A percentile compares a stretch with the other conserved stretches of the same genome.
Evolutionary conservation across 2,113 vertebrate genomes (phyloP).

Genomic region (Micronycteris hirsuta): DNA sequence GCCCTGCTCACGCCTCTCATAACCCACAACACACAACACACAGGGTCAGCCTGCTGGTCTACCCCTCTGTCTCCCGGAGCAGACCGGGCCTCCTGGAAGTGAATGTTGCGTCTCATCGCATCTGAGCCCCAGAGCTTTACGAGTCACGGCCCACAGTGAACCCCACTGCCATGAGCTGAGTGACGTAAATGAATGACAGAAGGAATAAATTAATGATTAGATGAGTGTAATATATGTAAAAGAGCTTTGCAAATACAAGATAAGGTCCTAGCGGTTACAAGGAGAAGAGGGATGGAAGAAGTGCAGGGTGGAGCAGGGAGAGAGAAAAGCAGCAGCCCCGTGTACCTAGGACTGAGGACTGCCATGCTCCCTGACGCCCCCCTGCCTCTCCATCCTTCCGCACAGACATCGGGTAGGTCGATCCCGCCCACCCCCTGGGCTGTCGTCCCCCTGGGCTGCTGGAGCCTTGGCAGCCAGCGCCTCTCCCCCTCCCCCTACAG

Average conservation of each 20-base stretch:
- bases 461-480: not conserved
- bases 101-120: not conserved
- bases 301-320: not conserved
- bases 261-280: not conserved
- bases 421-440: fast-evolving
- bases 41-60: not conserved
- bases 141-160: not conserved
- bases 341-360: not conserved
- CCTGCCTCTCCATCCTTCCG: not conserved
- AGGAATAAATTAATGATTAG: not conserved
- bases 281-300: not conserved
- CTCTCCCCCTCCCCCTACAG: not conserved
- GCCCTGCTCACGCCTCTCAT: not conserved
- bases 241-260: not conserved
- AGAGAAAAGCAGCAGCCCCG: not conserved
- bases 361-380: not conserved
- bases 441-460: too few relatives aligned
- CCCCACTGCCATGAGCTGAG: too few relatives aligned
- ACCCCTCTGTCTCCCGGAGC: not conserved
- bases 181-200: not conserved
- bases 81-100: not conserved
- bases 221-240: not conserved
- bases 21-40: not conserved
- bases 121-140: not conserved
- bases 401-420: not conserved